A percentile compares a stretch with the other conserved stretches of the same genome.
phyloP scores from a whole-genome alignment of 2,113 vertebrate species.

The Oxygymnocypris stewartii region DNA sequence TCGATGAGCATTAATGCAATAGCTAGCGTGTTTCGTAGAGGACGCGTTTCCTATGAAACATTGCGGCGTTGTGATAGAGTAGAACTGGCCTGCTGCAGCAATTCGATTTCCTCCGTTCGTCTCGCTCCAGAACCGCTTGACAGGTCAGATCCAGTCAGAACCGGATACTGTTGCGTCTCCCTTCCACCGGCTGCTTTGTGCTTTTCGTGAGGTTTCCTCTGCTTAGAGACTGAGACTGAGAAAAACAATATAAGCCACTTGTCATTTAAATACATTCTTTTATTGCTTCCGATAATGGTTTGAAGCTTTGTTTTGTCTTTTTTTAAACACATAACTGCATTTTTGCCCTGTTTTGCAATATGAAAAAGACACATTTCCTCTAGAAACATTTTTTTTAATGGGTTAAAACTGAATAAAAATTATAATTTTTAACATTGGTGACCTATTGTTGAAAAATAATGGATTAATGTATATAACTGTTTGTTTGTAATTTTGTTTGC shows the following conservation, averaged over 20 bases:
- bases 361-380: neutral
- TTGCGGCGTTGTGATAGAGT: neutral
- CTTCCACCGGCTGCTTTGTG: conserved; percentile 1
- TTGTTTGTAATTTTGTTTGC: neutral
- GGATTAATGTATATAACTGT: neutral
- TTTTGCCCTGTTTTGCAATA: neutral
- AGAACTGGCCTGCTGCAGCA: conserved; percentile 9
- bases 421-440: neutral
- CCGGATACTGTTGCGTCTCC: conserved; percentile 52
- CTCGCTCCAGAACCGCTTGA: conserved; percentile 37
- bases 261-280: neutral
- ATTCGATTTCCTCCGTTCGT: neutral
- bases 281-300: neutral
- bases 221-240: neutral
- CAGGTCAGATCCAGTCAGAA: conserved; percentile 65
- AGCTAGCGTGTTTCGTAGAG: neutral
- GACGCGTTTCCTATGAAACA: neutral
- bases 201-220: neutral
- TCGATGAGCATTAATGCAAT: neutral
- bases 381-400: neutral
- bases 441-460: neutral
- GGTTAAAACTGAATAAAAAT: neutral
- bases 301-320: neutral
- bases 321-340: too few relatives aligned
- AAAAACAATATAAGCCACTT: neutral